Evolutionary conservation across 2,797 vertebrate genomes (phyloP), one percentile per base, ranked within the genome.

Genomic region (Ceryle rudis): DNA sequence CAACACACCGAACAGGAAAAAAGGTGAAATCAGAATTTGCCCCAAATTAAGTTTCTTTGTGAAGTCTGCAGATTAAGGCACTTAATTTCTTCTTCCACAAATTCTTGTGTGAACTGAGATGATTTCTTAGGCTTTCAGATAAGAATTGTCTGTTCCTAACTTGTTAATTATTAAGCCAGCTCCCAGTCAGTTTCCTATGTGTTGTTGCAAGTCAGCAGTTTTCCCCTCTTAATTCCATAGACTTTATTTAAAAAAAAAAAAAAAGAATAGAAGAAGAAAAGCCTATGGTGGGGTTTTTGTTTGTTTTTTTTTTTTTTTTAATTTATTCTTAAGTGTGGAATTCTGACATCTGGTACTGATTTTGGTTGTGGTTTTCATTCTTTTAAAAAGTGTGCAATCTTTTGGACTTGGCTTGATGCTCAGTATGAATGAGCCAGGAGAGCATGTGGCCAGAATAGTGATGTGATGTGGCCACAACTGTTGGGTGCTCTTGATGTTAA

Each of bases 401-500:
- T 96, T 64, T 93, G 79, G 79, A 91, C 69, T 26, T 81, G 79
- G 79, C 81, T 96, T 94, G 84, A 87, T 91, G 41, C 79, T 96
- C 10, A 80, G 65, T 95, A 31, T 93, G 94, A 93, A 75, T 91
- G 90, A 95, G 65, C 95, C 91, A 95, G 73, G 90, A 90, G 72
- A 81, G 65, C 13, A 1, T 80, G 92, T 94, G 85, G 82, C 85
- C 91, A 95, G 69, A 91, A 90, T 78, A 86, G 19, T 95, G 93
- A 88, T 20, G 61, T 95, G 94, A 91, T 90, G 83, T 90, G 93
- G 92, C 80, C 73, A 60, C 55, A 74, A 21, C 47, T 91, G 91
- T 84, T 83, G 89, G 26, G 65, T 93, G 33, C 69, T 77, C 44
- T 69, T 69, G 62, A 73, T 93, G 80, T 71, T 81, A 90, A 86